phyloP scores from a whole-genome alignment of 2,113 vertebrate species.

The Nannospalax galili region DNA sequence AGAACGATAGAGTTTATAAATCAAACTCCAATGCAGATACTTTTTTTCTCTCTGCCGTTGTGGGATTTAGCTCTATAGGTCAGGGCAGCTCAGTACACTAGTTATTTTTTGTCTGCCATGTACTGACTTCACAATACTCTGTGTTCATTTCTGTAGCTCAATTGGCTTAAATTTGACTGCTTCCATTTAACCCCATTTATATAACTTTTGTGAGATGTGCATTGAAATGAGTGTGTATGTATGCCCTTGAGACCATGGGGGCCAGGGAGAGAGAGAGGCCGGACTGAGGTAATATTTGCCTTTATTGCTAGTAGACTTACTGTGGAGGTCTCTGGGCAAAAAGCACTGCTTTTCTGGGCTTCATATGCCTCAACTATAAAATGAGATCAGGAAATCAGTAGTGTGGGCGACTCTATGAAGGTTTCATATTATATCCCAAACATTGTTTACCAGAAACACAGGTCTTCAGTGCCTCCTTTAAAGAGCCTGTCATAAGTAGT shows the following conservation, averaged over 20 bases:
- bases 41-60: neutral
- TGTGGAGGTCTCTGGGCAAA: neutral
- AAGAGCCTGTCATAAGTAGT: neutral
- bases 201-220: neutral
- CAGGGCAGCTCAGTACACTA: neutral
- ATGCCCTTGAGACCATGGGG: neutral
- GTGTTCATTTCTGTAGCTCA: neutral
- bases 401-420: neutral
- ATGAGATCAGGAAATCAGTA: neutral
- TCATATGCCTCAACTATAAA: neutral
- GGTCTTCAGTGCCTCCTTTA: neutral
- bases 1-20: constrained; percentile 11
- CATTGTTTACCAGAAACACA: neutral
- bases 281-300: neutral
- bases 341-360: neutral
- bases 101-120: neutral
- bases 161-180: neutral
- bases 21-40: constrained; percentile 31
- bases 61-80: neutral
- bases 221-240: neutral
- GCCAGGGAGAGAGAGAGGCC: neutral
- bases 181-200: neutral
- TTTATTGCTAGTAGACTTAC: neutral
- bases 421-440: neutral
- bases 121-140: neutral